Evolutionary conservation across 2,113 vertebrate species (phyloP).

Genomic region (Gallinago jamesoni): DNA sequence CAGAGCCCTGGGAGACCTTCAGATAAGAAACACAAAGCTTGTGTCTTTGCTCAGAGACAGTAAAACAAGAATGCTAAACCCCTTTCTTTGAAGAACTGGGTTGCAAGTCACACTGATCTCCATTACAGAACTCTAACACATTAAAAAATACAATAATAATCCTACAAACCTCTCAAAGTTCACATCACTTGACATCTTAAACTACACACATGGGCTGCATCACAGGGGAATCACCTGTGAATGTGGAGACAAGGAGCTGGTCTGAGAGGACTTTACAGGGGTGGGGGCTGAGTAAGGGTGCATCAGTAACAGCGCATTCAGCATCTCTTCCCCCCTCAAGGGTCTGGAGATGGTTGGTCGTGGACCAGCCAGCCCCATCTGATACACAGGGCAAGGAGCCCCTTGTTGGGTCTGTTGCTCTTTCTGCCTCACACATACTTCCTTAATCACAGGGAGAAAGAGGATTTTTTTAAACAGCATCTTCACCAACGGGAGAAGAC

Average conservation of each 20-base stretch:
- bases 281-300: neutral
- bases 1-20: neutral
- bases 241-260: accelerated
- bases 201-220: neutral
- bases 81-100: neutral
- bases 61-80: neutral
- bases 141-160: neutral
- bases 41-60: neutral
- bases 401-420: neutral
- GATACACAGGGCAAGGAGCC: neutral
- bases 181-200: neutral
- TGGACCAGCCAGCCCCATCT: accelerated
- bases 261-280: neutral
- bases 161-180: neutral
- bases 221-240: neutral
- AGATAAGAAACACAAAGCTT: neutral
- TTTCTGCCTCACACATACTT: neutral
- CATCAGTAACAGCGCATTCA: neutral
- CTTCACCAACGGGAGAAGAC: neutral
- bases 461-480: neutral
- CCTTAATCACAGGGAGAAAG: neutral
- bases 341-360: neutral
- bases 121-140: neutral
- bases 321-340: neutral
- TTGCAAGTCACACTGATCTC: neutral